These are phyloP conservation scores for Triplophysa siluroides DNA, from an alignment of 2,113 vertebrate genomes.

Conservation along the genomic window DNA sequence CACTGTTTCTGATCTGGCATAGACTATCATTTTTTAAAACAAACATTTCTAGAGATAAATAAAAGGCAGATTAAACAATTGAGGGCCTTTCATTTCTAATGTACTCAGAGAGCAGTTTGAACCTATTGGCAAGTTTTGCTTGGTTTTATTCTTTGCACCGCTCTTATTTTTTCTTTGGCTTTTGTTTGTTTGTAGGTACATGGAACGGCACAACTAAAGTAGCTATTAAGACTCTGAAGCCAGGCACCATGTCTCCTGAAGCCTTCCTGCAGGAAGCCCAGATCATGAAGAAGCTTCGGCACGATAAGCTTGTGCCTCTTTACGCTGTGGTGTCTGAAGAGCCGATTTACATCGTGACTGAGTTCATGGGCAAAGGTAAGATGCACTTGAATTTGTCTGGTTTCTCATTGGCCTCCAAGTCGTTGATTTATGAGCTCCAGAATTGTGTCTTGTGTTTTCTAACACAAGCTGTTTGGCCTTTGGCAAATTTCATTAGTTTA, in stretches of 20 bases:
- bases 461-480: too few relatives aligned
- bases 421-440: background rate
- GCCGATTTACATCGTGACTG: conserved; percentile 95
- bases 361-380: conserved; percentile 96
- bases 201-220: conserved; percentile 99
- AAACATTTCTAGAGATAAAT: background rate
- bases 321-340: conserved; percentile 98
- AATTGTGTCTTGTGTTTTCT: background rate
- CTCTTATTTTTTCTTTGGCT: background rate
- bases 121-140: background rate
- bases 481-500: too few relatives aligned
- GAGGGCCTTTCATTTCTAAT: background rate
- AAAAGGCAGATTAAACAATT: background rate
- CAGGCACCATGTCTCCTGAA: conserved; percentile 98
- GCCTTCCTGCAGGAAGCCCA: conserved; percentile 97
- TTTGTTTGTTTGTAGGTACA: conserved; percentile 75
- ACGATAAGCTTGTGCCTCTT: conserved; percentile 94
- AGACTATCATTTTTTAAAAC: too few relatives aligned
- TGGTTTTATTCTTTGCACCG: background rate
- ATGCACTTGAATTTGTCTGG: background rate
- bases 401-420: background rate
- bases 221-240: conserved; percentile 96
- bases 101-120: background rate
- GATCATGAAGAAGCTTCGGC: conserved; percentile 97
- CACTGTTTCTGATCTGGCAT: too few relatives aligned